Percentiles rank a stretch among this genome's conserved stretches.
These are phyloP conservation scores for Protaetia brevitarsis DNA, from an alignment of 1,140 invertebrate genomes.

Conservation along the genomic window DNA sequence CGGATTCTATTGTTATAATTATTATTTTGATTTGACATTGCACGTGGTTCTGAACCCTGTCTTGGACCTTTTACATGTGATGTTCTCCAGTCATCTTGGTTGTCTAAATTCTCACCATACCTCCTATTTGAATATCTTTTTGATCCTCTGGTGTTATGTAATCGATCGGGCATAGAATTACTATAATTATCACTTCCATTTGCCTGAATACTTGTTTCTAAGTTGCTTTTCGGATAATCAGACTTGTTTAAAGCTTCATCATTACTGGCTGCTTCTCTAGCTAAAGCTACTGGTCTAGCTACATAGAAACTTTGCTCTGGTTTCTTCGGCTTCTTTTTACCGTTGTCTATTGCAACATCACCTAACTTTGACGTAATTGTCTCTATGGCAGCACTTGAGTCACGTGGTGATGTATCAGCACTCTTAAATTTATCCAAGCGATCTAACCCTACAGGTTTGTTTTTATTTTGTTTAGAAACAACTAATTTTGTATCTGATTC, in stretches of 20 bases:
- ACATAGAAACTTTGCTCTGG: conserved; percentile 57
- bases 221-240: conserved; percentile 21
- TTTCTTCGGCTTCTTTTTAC: conserved; percentile 51
- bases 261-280: conserved; percentile 49
- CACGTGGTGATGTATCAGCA: conserved; percentile 30
- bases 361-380: conserved; percentile 27
- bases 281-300: conserved; percentile 55
- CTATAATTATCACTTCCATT: conserved; percentile 11
- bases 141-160: conserved; percentile 20
- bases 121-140: conserved; percentile 43
- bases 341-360: conserved; percentile 44
- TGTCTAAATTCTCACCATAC: conserved; percentile 44
- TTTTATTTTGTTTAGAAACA: conserved; percentile 26
- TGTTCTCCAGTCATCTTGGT: conserved; percentile 48
- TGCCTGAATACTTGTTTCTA: conserved; percentile 19
- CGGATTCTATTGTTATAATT: conserved; percentile 46
- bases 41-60: conserved; percentile 55
- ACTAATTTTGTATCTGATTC: conserved; percentile 48
- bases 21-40: conserved; percentile 28
- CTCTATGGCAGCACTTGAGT: conserved; percentile 25
- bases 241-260: conserved; percentile 21
- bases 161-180: not conserved
- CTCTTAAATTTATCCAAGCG: conserved; percentile 25
- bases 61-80: conserved; percentile 46
- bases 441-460: conserved; percentile 21